Evolutionary conservation across 2,797 vertebrate genomes (phyloP).

Genomic region (Pangasius sanitwongsei): DNA sequence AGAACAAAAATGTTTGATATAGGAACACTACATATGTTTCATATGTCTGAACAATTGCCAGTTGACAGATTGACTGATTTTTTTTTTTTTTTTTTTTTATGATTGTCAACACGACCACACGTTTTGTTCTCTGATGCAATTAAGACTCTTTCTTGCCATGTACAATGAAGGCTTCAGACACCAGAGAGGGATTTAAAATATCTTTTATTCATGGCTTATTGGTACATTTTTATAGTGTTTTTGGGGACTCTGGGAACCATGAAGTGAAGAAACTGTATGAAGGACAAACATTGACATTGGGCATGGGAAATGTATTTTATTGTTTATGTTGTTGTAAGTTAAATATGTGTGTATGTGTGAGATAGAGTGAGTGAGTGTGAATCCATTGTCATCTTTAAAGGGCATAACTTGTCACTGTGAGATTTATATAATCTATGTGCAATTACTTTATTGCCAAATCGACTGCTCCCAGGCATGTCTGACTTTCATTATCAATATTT

Average conservation of each 20-base stretch:
- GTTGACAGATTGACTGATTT: conserved; percentile 38
- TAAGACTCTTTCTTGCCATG: conserved; percentile 51
- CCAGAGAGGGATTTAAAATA: conserved; percentile 31
- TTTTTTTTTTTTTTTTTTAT: conserved; percentile 35
- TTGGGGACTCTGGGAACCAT: conserved; percentile 56
- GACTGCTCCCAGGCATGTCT: conserved; percentile 59
- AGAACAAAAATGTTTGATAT: conserved; percentile 77
- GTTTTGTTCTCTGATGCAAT: conserved; percentile 60
- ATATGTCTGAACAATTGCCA: conserved; percentile 52
- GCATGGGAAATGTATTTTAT: conserved; percentile 64
- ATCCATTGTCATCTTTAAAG: conserved; percentile 69
- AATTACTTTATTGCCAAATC: conserved; percentile 76
- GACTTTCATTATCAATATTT: conserved; percentile 39
- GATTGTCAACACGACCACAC: conserved; percentile 61
- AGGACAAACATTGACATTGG: conserved; percentile 62
- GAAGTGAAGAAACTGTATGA: conserved; percentile 62
- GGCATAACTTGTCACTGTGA: conserved; percentile 81
- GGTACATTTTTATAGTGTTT: conserved; percentile 51
- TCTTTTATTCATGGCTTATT: conserved; percentile 45
- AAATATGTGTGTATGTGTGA: conserved; percentile 7
- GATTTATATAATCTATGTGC: conserved; percentile 73
- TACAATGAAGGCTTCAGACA: conserved; percentile 55
- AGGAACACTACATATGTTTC: conserved; percentile 62
- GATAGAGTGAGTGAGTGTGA: conserved; percentile 43
- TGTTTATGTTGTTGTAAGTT: conserved; percentile 61